Evolutionary conservation across 2,888 invertebrate species (phyloP).

Genomic region (Drosophila multiciliata): DNA sequence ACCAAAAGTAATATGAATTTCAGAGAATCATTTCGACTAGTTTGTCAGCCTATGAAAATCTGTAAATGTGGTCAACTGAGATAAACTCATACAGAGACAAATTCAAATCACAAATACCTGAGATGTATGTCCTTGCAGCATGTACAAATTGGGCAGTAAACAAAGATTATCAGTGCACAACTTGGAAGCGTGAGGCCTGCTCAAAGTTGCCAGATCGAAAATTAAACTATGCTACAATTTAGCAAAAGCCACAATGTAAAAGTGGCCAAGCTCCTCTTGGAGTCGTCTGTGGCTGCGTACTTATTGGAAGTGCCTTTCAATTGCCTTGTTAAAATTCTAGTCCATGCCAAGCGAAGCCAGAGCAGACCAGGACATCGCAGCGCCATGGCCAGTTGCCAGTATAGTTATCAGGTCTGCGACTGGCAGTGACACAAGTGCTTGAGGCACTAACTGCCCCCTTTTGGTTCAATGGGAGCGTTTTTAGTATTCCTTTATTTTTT

Average conservation of each 20-base stretch:
- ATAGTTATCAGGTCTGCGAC: slow-evolving; percentile 35
- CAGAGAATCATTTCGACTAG: neutral
- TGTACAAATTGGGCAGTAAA: slow-evolving; percentile 25
- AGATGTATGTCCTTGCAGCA: slow-evolving; percentile 4
- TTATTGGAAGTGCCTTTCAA: slow-evolving; percentile 69
- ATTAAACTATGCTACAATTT: slow-evolving; percentile 64
- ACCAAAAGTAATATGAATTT: neutral
- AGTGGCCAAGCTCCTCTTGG: slow-evolving; percentile 35
- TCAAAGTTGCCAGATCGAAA: slow-evolving; percentile 40
- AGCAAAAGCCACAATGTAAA: slow-evolving; percentile 52
- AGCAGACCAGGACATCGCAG: slow-evolving; percentile 1
- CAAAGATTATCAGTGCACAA: slow-evolving; percentile 44
- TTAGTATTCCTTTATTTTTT: slow-evolving; percentile 23
- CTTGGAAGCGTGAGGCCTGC: slow-evolving; percentile 21
- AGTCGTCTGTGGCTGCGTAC: slow-evolving; percentile 36
- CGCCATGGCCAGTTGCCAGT: slow-evolving; percentile 48
- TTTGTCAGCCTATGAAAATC: neutral
- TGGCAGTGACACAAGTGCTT: slow-evolving; percentile 38
- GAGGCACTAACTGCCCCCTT: slow-evolving; percentile 29
- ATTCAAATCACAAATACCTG: slow-evolving; percentile 23
- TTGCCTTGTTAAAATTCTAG: slow-evolving; percentile 59
- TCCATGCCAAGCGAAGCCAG: neutral
- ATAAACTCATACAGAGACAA: slow-evolving; percentile 3
- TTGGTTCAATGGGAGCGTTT: slow-evolving; percentile 36
- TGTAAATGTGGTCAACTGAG: neutral